Percentiles rank a stretch among this genome's conserved stretches.
These are phyloP conservation scores for Burhinus oedicnemus DNA, from an alignment of 2,113 vertebrate species.

Conservation along the genomic window DNA sequence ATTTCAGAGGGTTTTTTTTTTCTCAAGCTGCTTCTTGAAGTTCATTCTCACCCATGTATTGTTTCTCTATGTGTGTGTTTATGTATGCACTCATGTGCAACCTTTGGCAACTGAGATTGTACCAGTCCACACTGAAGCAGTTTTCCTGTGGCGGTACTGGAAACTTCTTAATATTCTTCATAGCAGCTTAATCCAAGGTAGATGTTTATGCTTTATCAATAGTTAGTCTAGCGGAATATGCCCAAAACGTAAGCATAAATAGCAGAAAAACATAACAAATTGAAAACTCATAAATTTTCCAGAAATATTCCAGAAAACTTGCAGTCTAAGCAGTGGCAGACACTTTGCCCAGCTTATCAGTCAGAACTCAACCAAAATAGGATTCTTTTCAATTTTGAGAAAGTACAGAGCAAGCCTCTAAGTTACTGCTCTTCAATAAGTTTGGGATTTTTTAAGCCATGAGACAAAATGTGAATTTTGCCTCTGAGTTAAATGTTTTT, in stretches of 20 bases:
- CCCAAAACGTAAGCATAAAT: neutral
- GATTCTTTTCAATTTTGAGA: neutral
- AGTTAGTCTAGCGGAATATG: neutral
- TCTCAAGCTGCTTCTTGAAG: neutral
- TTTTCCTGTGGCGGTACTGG: neutral
- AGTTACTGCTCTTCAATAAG: neutral
- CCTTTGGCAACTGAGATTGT: neutral
- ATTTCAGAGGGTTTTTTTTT: neutral
- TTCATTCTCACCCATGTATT: neutral
- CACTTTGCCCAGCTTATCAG: neutral
- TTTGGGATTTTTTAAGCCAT: neutral
- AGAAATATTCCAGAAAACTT: neutral
- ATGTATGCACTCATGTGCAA: neutral
- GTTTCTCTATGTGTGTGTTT: neutral
- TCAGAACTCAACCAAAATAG: neutral
- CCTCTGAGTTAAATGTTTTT: neutral
- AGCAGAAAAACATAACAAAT: neutral
- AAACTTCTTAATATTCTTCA: neutral
- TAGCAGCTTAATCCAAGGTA: neutral
- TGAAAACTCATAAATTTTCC: neutral
- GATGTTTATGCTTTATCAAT: neutral
- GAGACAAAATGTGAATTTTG: neutral
- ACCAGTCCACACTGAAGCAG: neutral
- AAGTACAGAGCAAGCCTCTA: neutral
- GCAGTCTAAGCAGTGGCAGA: neutral